Base-by-base conservation (phyloP, 2,797 vertebrate species). In the Sebastes melanostomus region DNA sequence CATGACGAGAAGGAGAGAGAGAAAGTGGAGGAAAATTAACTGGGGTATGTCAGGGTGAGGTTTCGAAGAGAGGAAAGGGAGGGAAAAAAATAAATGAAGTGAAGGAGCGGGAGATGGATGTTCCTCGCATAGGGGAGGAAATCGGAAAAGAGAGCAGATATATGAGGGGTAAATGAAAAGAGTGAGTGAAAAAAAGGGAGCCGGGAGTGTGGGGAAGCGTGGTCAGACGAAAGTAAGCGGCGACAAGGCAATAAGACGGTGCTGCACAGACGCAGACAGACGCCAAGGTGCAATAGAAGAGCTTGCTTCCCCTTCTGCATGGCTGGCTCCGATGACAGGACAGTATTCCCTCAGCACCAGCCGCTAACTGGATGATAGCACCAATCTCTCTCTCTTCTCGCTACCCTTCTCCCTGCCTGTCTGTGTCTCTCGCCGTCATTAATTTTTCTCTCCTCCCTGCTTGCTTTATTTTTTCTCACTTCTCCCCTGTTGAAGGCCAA, bases 341-440 rank as follows among this genome's bases (percentile, higher is more conserved):
- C 93, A 93, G 94, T 92, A 96, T 96, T 96, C 95, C 92, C 94
- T 93, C 93, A 89, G 93, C 94, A 94, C 90, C 88, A 84, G 90
- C 86, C 86, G 77, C 91, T 94, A 93, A 91, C 91, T 93, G 90
- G 91, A 94, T 94, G 95, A 96, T 84, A 88, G 95, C 95, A 94
- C 94, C 93, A 91, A 86, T 91, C 83, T 85, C 86, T 85, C 66
- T 70, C 69, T 70, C 77, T 86, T 73, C 84, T 86, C 79, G 42
- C 88, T 77, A 75, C 82, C 84, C 86, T 66, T 86, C 87, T 92
- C 71, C 25, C 83, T 87, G 72, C 79, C 89, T 89, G 82, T 81
- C 84, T 79, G 11, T 62, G 66, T 81, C 75, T 84, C 72, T 84
- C 24, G 1, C 80, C 77, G 67, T 86, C 82, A 79, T 89, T 87